Percentiles rank a stretch among this genome's conserved stretches.
Conservation (phyloP, 2,113 vertebrate genomes). For the Heterocephalus glaber region DNA sequence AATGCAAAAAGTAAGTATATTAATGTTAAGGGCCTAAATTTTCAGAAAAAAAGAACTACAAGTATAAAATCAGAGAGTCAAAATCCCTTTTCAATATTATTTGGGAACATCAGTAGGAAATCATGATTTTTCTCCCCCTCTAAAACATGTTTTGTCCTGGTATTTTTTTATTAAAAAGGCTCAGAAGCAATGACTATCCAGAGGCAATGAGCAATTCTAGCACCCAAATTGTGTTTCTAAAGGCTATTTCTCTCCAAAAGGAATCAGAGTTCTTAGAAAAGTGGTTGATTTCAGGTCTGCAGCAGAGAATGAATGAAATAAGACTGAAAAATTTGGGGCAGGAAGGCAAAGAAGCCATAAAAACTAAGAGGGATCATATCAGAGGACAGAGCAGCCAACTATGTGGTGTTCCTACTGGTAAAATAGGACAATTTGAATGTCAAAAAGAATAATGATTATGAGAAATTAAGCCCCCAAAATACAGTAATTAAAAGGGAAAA, state of each 20-base stretch:
- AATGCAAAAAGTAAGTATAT: constrained; percentile 26
- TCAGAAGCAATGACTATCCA: not conserved
- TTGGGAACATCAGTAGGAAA: constrained; percentile 20
- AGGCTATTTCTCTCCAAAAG: not conserved
- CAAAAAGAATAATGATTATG: not conserved
- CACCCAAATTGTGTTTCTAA: not conserved
- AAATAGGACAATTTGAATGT: not conserved
- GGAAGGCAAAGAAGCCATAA: not conserved
- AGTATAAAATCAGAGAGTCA: constrained; percentile 10
- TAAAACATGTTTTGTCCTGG: not conserved
- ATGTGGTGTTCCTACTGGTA: not conserved
- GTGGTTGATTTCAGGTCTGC: not conserved
- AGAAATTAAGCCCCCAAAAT: not conserved
- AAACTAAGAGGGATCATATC: not conserved
- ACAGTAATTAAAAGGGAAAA: not conserved
- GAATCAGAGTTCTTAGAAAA: constrained; percentile 25
- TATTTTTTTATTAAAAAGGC: not conserved
- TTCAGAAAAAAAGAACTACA: not conserved
- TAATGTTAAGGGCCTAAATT: constrained; percentile 3
- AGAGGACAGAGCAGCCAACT: not conserved
- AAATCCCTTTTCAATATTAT: not conserved
- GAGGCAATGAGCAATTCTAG: not conserved
- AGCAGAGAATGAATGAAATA: constrained; percentile 24
- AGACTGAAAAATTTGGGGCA: not conserved
- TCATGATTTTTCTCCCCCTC: not conserved